Base-by-base conservation (phyloP, 53 echinoderm and acorn worm species). In the Paracentrotus lividus region DNA sequence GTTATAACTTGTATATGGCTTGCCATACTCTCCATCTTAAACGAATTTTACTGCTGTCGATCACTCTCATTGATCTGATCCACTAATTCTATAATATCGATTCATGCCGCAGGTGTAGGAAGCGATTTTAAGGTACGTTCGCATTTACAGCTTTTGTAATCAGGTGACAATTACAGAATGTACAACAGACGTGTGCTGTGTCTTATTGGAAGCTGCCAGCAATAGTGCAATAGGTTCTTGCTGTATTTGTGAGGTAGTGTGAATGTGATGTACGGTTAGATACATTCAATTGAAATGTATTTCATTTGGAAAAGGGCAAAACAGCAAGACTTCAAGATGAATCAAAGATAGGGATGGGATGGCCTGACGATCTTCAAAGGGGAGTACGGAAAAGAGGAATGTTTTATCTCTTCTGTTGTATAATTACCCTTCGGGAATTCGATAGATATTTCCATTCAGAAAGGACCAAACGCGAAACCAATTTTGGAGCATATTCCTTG, bases 51-150 rank as follows among this genome's bases (percentile, higher is more conserved):
- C 86, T 7, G 18, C 20, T 86, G 86, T 54, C 86, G 86, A 86
- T 86, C 86, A 86, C 38, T 13, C 24, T 18, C n/a, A 86, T 86
- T 34, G 86, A 86, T 86, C 86, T 16, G 36, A 53, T 24, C 86
- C 86, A 16, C 55, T 86, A 86, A 86, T 56, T 86, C 86, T 55
- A 86, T 56, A 86, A 36, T 56, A 86, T 86, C 86, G 86, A 86
- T 31, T 86, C 29, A 56, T 56, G 86, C 86, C 86, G 53, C 56
- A 34, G 86, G 86, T 32, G 16, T 6, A 86, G 53, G 86, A 53
- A 36, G 86, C 31, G 31, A 86, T 81, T 45, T 81, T 26, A 81
- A 47, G 49, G 47, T n/a, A 81, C 81, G 47, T 81, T 81, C 44
- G 23, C 81, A 45, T 81, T 49, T 24, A 81, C 47, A 72, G 40